Base-by-base conservation (phyloP, 23 tunicate species). In the Trididemnum clinides region DNA sequence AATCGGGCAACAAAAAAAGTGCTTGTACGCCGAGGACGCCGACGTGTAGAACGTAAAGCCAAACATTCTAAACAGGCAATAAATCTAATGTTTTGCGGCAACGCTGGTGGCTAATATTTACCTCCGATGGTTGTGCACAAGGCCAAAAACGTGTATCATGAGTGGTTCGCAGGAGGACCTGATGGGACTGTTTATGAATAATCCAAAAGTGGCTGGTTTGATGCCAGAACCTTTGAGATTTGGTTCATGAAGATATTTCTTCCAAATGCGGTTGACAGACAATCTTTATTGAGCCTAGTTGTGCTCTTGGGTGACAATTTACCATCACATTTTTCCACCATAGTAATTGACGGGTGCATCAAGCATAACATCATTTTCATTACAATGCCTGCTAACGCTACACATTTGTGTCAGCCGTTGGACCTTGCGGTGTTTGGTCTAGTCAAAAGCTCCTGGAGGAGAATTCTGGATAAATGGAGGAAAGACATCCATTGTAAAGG, bases 391-490 rank as follows among this genome's bases (percentile, higher is more conserved):
- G 70, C 84, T 2, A 79, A 54, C 6, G 19, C 73, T 19, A 79
- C 84, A 6, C 84, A 79, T 57, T 33, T 79, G 6, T 58, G 69
- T 28, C 84, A 79, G 28, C 84, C 84, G 12, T 57, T 57, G 20
- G 84, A 79, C 28, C 72, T 79, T 51, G 84, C 84, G 6, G 73
- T 54, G 18, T 79, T 79, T 79, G 84, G 71, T 30, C 84, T 33
- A 33, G 71, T 57, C 3, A 54, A 79, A 33, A 4, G 70, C 21
- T 29, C 70, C 1, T 79, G 84, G 84, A n/a, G 70, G 6, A 22
- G 27, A 58, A 79, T 79, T 20, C 73, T 79, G 4, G 84, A 79
- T 23, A 2, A 23, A 10, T 79, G 84, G 84, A 54, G 84, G 28
- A 79, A 54, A 19, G 84, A 79, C 5, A 18, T 23, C 5, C 57